Evolutionary conservation across 2,113 vertebrate genomes (phyloP).

Genomic region (Dolichotis patagonum): DNA sequence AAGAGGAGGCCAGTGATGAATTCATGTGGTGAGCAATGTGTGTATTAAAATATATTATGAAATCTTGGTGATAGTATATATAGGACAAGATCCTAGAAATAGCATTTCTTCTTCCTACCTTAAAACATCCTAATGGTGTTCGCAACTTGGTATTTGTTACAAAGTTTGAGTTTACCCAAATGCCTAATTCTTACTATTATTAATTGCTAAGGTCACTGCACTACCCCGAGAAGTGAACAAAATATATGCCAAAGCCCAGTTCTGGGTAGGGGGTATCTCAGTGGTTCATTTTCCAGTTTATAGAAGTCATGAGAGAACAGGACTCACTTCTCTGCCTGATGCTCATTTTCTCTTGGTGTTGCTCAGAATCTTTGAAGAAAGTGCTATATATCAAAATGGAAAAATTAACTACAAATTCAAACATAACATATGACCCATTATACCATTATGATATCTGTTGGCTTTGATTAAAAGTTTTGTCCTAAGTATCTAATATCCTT

Average conservation of each 20-base stretch:
- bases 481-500: background rate
- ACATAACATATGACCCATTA: background rate
- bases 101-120: background rate
- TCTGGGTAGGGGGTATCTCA: background rate
- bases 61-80: background rate
- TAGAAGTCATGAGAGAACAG: background rate
- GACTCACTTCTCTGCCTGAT: background rate
- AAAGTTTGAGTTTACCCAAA: background rate
- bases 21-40: conserved; percentile 72
- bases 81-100: background rate
- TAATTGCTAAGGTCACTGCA: background rate
- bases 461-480: background rate
- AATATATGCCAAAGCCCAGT: background rate
- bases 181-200: background rate
- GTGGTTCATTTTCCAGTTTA: background rate
- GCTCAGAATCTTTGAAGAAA: conserved; percentile 31
- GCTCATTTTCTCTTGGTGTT: background rate
- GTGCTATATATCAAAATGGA: background rate
- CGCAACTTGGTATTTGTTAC: background rate
- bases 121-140: background rate
- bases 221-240: fast-evolving
- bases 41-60: conserved; percentile 65
- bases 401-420: background rate
- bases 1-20: background rate
- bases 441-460: background rate